These are phyloP conservation scores for Orius insidiosus DNA, from an alignment of 1,140 invertebrate species.

Conservation along the genomic window DNA sequence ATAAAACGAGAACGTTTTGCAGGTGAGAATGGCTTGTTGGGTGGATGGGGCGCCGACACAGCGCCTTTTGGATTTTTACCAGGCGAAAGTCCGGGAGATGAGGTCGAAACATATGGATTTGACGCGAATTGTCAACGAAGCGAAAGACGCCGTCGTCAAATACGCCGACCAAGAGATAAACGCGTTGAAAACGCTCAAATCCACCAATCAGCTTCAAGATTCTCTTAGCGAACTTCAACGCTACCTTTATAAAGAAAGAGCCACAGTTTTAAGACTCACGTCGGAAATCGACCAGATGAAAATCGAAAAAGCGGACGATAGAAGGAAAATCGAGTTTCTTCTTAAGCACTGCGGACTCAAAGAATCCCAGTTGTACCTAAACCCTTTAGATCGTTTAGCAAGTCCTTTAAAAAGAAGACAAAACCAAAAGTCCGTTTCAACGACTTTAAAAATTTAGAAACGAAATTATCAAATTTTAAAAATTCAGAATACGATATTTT, in stretches of 20 bases:
- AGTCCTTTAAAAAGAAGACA: background rate
- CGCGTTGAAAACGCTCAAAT: background rate
- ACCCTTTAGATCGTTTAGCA: background rate
- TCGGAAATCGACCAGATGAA: slow-evolving; percentile 16
- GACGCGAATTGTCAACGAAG: slow-evolving; percentile 5
- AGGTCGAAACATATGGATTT: background rate
- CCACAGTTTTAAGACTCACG: slow-evolving; percentile 13
- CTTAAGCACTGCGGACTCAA: slow-evolving; percentile 10
- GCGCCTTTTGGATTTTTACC: slow-evolving; percentile 11
- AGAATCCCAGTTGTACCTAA: slow-evolving; percentile 1
- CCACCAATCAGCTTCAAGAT: slow-evolving; percentile 11
- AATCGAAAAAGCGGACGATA: slow-evolving; percentile 6
- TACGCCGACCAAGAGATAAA: slow-evolving; percentile 8
- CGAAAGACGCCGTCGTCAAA: background rate
- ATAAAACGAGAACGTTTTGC: background rate
- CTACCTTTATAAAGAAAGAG: slow-evolving; percentile 16
- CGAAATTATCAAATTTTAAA: slow-evolving; percentile 4
- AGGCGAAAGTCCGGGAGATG: slow-evolving; percentile 8
- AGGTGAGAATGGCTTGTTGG: slow-evolving; percentile 4
- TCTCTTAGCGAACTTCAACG: slow-evolving; percentile 14
- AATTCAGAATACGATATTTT: slow-evolving; percentile 3
- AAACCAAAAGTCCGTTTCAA: slow-evolving; percentile 3
- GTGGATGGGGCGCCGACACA: background rate
- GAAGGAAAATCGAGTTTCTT: slow-evolving; percentile 10
- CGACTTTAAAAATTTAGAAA: slow-evolving; percentile 8